Base-by-base conservation (phyloP, 1,140 invertebrate species). In the Probaryconus sp. region DNA sequence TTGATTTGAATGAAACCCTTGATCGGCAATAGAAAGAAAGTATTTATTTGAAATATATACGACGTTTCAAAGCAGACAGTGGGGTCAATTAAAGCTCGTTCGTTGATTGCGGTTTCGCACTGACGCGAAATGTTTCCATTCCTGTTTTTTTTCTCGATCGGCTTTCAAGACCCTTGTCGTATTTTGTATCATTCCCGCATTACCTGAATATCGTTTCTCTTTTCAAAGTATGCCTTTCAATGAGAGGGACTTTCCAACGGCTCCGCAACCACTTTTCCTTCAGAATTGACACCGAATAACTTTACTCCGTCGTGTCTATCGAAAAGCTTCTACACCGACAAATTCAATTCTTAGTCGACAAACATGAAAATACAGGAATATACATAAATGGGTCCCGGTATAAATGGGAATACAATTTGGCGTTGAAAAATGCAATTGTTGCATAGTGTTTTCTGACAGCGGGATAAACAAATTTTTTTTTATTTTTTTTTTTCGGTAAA, bases 131-230 rank as follows among this genome's bases (percentile, higher is more conserved):
- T n/a, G n/a, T n/a, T n/a, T n/a, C n/a, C n/a, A n/a, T n/a, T n/a
- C n/a, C n/a, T 16, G 13, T 18, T 35, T 28, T 30, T 42, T 43
- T 56, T 51, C 26, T 13, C 7, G 17, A 40, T 20, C n/a, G n/a
- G 28, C 60, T 40, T 72, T 72, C 38, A 40, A 28, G 18, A 35
- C 33, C 47, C 38, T 43, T 64, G 51, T 53, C 24, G 55, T 31
- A 53, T 33, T 67, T 73, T 60, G 70, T 67, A 73, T 67, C 33
- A 60, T 60, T 38, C 48, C 43, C 63, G 58, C 43, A 63, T 71
- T 71, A 48, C 48, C 38, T 21, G 61, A 61, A 73, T 73, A 67
- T 73, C 61, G 42, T 55, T n/a, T 40, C 40, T 51, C 40, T 37
- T 67, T 61, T 48, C 47, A 45, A 13, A 55, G 37, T 26, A 35